Base-by-base conservation (phyloP, 2,888 invertebrate species). In the Hydraecia micacea region DNA sequence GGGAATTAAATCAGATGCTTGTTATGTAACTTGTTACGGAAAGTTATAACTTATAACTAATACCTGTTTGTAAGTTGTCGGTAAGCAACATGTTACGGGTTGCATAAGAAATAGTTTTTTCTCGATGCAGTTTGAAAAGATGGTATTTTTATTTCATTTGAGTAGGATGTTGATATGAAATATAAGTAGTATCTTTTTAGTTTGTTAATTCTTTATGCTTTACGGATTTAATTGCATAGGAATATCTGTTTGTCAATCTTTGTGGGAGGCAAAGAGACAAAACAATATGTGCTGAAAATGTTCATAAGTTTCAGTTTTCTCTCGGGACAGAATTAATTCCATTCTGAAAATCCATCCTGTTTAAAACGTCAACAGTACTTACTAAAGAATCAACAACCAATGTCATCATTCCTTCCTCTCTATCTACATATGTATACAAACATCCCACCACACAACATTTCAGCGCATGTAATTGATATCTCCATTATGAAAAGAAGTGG, bases 11-110 rank as follows among this genome's bases (percentile, higher is more conserved):
- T 81, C 60, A 62, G 68, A 62, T 78, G 84, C 82, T 84, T 77
- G 81, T 83, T 84, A 75, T 25, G 62, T 65, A 73, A 85, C 71
- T 80, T 83, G 77, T 85, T 85, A 85, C 65, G n/a, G 72, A 42
- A 76, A 84, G 68, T 83, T 83, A 63, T 72, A 79, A 85, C 72
- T 84, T 84, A 75, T 76, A 82, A 87, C 77, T 74, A 76, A 81
- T 74, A 78, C 71, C 58, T 79, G 70, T 73, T 76, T 73, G 68
- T 68, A 79, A 79, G 73, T 86, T 83, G 32, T 62, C 58, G 52
- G 52, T 69, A 77, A 79, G 69, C 70, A 78, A 74, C 60, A 65
- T 86, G 75, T 67, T 79, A 71, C 70, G 13, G 32, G 4, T 68
- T 68, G 62, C 55, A 68, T 39, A 67, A 63, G 60, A 63, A 73